phyloP scores from a whole-genome alignment of 2,113 vertebrate species.

The Clarias gariepinus region DNA sequence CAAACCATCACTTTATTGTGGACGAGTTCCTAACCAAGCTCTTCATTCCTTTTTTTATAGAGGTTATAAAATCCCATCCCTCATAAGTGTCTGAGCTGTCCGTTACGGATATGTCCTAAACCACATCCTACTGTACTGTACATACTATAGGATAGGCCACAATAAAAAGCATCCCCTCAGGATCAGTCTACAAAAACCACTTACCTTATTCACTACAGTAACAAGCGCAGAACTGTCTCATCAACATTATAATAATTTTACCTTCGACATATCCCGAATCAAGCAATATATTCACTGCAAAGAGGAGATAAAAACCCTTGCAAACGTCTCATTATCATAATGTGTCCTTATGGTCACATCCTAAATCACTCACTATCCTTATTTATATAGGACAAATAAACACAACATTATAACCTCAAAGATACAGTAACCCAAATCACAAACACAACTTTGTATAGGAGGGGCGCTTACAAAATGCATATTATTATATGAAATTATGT shows the following conservation, averaged over 20 bases:
- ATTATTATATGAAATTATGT: no score
- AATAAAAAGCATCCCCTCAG: background rate
- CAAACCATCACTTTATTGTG: background rate
- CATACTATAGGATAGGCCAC: background rate
- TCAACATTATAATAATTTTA: background rate
- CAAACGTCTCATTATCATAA: background rate
- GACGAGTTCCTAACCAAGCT: background rate
- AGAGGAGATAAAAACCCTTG: background rate
- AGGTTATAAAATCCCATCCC: background rate
- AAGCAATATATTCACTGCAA: background rate
- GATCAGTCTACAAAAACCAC: background rate
- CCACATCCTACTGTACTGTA: background rate
- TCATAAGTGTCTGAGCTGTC: background rate
- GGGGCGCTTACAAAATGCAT: no score
- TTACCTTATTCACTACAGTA: no score
- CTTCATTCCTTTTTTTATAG: background rate
- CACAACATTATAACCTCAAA: background rate
- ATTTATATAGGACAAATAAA: background rate
- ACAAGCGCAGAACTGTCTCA: background rate
- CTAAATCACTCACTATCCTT: background rate
- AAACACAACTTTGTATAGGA: background rate
- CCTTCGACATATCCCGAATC: background rate
- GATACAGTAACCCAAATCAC: background rate
- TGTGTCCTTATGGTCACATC: background rate
- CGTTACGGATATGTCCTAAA: background rate